These are phyloP conservation scores for Chelmon rostratus DNA, from an alignment of 2,797 vertebrate genomes.

Conservation along the genomic window DNA sequence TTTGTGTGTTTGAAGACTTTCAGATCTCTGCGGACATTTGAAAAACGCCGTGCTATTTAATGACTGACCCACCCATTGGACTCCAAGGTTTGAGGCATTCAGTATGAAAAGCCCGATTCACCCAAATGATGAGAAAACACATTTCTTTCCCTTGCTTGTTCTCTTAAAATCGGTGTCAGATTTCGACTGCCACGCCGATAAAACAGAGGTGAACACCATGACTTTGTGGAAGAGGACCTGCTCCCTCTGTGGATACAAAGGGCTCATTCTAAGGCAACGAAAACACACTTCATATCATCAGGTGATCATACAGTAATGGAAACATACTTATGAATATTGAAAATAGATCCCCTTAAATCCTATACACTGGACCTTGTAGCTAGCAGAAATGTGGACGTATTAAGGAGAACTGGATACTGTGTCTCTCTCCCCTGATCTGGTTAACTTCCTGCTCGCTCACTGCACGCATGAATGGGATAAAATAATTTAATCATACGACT, in stretches of 20 bases:
- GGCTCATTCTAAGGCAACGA: no score
- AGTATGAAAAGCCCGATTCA: background rate
- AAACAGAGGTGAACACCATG: background rate
- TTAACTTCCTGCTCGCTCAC: no score
- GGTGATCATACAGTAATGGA: no score
- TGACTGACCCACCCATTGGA: background rate
- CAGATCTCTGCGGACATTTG: conserved; percentile 6
- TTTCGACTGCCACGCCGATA: background rate
- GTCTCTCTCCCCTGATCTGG: no score
- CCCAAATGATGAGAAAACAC: background rate
- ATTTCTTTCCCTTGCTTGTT: background rate
- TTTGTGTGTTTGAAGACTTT: conserved; percentile 12
- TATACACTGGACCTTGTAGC: background rate
- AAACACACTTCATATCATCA: no score
- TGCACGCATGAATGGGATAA: background rate
- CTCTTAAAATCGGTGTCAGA: background rate
- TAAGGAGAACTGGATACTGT: no score
- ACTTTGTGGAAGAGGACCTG: no score
- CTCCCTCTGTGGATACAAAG: no score
- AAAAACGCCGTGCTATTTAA: conserved; percentile 25
- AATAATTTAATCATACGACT: background rate
- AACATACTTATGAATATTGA: no score
- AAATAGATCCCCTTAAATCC: no score
- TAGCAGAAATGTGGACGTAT: no score
- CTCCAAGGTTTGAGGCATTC: conserved; percentile 17